Percentiles rank a stretch among this genome's conserved stretches.
Conservation (phyloP, 2,113 vertebrate genomes). For the Bubo bubo region DNA sequence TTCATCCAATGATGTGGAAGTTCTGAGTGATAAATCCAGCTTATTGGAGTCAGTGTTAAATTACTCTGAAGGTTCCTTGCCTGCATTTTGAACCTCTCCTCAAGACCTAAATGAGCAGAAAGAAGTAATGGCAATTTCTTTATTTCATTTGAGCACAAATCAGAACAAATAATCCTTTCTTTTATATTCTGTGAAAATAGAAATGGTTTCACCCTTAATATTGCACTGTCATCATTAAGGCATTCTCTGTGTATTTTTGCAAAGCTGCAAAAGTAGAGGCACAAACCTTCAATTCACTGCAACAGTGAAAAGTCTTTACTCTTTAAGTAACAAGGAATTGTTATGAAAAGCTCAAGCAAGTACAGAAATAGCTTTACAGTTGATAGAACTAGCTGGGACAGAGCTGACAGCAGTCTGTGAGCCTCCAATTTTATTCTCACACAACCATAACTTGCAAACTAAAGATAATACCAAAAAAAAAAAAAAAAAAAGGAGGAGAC, state of each 20-base stretch:
- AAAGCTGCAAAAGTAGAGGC: neutral
- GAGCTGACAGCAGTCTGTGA: neutral
- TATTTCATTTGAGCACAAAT: neutral
- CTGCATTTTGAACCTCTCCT: neutral
- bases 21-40: slow-evolving; percentile 17
- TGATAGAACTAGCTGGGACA: neutral
- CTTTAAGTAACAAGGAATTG: neutral
- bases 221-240: neutral
- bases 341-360: neutral
- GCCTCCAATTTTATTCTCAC: neutral
- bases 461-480: neutral
- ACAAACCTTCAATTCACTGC: neutral
- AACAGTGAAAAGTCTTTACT: neutral
- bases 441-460: neutral
- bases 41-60: neutral
- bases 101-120: neutral
- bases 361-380: neutral
- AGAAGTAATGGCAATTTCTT: neutral
- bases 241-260: neutral
- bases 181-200: neutral
- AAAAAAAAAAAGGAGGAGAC: neutral
- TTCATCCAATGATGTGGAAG: neutral
- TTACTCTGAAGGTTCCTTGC: neutral
- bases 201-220: neutral
- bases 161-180: neutral